phyloP scores from a whole-genome alignment of 2,888 invertebrate species.

The Nephrotoma guestfalica region DNA sequence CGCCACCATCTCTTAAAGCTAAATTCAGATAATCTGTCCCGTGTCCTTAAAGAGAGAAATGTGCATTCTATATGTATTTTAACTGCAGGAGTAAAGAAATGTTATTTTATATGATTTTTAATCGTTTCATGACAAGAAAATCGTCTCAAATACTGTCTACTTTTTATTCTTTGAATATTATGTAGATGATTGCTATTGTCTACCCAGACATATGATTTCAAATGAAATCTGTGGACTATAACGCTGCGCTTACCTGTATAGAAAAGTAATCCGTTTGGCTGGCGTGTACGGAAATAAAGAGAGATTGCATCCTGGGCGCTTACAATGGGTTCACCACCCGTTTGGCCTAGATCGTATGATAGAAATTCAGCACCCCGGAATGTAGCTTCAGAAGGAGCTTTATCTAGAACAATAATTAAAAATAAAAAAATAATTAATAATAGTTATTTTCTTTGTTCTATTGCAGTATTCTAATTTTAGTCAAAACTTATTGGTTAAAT shows the following conservation, averaged over 20 bases:
- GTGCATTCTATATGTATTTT: not conserved
- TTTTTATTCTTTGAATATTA: too few relatives aligned
- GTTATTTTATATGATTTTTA: not conserved
- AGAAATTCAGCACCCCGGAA: slow-evolving; percentile 86
- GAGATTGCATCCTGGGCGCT: slow-evolving; percentile 84
- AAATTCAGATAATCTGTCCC: slow-evolving; percentile 80
- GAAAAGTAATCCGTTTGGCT: slow-evolving; percentile 80
- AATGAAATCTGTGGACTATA: too few relatives aligned
- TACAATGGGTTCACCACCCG: slow-evolving; percentile 74
- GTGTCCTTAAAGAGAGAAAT: slow-evolving; percentile 47
- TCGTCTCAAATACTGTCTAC: too few relatives aligned
- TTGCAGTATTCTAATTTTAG: too few relatives aligned
- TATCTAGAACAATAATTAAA: slow-evolving; percentile 44
- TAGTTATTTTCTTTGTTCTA: too few relatives aligned
- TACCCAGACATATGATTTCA: too few relatives aligned
- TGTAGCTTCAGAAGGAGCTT: slow-evolving; percentile 85
- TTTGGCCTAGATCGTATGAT: slow-evolving; percentile 76
- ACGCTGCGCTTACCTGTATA: slow-evolving; percentile 56
- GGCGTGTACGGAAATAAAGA: slow-evolving; percentile 82
- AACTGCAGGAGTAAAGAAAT: not conserved
- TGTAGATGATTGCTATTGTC: too few relatives aligned
- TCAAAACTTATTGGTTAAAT: too few relatives aligned
- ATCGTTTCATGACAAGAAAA: not conserved
- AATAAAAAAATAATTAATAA: too few relatives aligned
- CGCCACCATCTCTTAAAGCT: slow-evolving; percentile 77